Percentiles rank a stretch among this genome's conserved stretches.
Evolutionary conservation across 2,113 vertebrate genomes (phyloP).

Genomic region (Melanerpes aurifrons): DNA sequence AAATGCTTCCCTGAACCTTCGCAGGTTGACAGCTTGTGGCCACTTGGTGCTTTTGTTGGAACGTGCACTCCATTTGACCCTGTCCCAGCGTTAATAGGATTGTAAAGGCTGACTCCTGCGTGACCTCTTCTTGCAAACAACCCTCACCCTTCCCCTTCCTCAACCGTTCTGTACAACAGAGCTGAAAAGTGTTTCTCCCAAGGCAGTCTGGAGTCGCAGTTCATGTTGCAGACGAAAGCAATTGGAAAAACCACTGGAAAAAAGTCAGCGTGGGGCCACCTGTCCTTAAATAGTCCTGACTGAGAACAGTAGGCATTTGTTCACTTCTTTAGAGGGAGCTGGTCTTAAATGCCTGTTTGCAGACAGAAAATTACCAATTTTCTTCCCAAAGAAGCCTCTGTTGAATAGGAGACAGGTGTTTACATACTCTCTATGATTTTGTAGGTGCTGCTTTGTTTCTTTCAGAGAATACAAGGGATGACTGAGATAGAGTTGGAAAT

Average conservation of each 20-base stretch:
- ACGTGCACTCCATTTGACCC: slow-evolving; percentile 74
- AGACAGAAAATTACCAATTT: not conserved
- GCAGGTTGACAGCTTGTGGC: slow-evolving; percentile 60
- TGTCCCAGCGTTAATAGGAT: slow-evolving; percentile 71
- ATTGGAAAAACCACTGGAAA: slow-evolving; percentile 31
- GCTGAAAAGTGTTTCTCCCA: slow-evolving; percentile 40
- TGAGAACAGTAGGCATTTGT: slow-evolving; percentile 62
- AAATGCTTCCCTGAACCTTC: slow-evolving; percentile 41
- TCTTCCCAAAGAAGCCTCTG: not conserved
- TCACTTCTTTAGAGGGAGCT: not conserved
- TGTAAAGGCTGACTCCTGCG: slow-evolving; percentile 73
- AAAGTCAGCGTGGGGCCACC: slow-evolving; percentile 43
- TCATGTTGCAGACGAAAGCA: slow-evolving; percentile 47
- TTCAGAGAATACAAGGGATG: not conserved
- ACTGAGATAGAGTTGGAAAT: not conserved
- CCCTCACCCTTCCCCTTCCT: slow-evolving; percentile 61
- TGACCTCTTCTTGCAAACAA: slow-evolving; percentile 73
- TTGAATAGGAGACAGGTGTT: not conserved
- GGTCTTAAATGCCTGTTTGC: not conserved
- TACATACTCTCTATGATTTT: not conserved
- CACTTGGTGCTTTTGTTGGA: slow-evolving; percentile 63
- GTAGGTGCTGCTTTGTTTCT: not conserved
- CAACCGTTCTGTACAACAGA: not conserved
- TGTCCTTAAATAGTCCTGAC: slow-evolving; percentile 57
- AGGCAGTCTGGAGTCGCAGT: slow-evolving; percentile 42